Base-by-base conservation (phyloP, 2,113 vertebrate species). In the Emydura subglobosa region DNA sequence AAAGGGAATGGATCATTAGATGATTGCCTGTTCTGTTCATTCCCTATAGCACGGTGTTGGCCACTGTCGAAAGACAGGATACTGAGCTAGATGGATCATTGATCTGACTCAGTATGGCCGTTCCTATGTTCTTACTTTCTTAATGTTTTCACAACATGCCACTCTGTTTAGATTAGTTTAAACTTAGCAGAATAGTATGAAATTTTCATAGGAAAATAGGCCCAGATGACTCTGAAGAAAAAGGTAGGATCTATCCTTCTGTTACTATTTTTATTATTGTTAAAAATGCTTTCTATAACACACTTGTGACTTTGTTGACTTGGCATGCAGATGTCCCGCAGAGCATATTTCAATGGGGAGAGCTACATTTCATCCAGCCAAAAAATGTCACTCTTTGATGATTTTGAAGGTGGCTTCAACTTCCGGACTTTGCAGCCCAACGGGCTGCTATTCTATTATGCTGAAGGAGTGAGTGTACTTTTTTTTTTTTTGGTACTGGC, bases 391-490 rank as follows among this genome's bases (percentile, higher is more conserved):
- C 98, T 99, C 57, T 99, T 99, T 34, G 97, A 98, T 90, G 98
- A 95, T 27, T 99, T 99, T 78, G 99, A 99, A 97, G 99, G 99
- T 94, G 99, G 99, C 50, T 98, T 99, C 93, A 99, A 98, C 98
- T 99, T 99, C 97, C 98, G 96, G 96, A 99, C 99, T 0, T 87
- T 99, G 82, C 99, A 99, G 92, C 98, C 99, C 83, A 99, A 95
- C 0, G 99, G 99, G 22, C 97, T 99, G 8, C 97, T 99, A 7
- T 99, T 99, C 97, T 99, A 99, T 95, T 98, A 98, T 94, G 96
- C 91, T 83, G 98, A 99, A 82, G 99, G 98, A 98, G 99, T 99
- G 96, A 97, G 98, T 97, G 96, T 79, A 68, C 79, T 24, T 88
- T 95, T 87, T 51, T 93, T 90, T 93, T 21, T 82, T 86, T 82